Evolutionary conservation across 2,113 vertebrate species (phyloP).

Genomic region (Odontesthes bonariensis): DNA sequence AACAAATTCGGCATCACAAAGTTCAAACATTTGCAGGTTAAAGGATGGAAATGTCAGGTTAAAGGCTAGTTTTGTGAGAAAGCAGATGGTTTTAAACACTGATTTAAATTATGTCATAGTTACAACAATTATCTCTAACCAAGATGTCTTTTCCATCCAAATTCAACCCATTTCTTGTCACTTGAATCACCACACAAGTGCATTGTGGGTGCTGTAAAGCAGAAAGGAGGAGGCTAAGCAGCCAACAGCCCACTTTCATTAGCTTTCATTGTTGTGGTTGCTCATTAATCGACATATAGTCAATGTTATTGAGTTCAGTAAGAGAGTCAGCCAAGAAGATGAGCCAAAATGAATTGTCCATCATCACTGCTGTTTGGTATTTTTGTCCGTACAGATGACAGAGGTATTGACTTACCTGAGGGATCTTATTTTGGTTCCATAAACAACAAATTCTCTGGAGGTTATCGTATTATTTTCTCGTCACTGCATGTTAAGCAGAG

Average conservation of each 20-base stretch:
- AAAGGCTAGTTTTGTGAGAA: too few relatives aligned
- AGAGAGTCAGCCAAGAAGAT: slow-evolving; percentile 29
- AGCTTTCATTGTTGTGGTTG: slow-evolving; percentile 1
- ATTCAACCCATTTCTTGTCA: too few relatives aligned
- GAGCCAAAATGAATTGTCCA: slow-evolving; percentile 22
- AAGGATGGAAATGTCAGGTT: too few relatives aligned
- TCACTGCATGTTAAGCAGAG: slow-evolving; percentile 58
- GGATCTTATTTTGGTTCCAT: slow-evolving; percentile 7
- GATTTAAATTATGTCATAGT: too few relatives aligned
- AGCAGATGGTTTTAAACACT: too few relatives aligned
- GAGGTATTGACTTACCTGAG: slow-evolving; percentile 27
- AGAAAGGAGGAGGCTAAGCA: not conserved
- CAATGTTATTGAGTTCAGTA: slow-evolving; percentile 13
- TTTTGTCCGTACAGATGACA: not conserved
- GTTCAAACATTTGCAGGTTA: too few relatives aligned
- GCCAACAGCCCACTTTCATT: not conserved
- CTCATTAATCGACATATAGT: slow-evolving; percentile 22
- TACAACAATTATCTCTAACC: too few relatives aligned
- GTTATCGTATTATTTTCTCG: slow-evolving; percentile 32
- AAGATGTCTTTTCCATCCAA: too few relatives aligned
- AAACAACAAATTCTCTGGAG: slow-evolving; percentile 46
- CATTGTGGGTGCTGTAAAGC: too few relatives aligned
- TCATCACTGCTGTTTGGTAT: not conserved
- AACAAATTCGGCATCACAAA: too few relatives aligned
- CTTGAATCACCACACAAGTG: too few relatives aligned